Evolutionary conservation across 1,140 invertebrate species (phyloP), one percentile per base, ranked within the genome.

Genomic region (Acromyrmex charruanus): DNA sequence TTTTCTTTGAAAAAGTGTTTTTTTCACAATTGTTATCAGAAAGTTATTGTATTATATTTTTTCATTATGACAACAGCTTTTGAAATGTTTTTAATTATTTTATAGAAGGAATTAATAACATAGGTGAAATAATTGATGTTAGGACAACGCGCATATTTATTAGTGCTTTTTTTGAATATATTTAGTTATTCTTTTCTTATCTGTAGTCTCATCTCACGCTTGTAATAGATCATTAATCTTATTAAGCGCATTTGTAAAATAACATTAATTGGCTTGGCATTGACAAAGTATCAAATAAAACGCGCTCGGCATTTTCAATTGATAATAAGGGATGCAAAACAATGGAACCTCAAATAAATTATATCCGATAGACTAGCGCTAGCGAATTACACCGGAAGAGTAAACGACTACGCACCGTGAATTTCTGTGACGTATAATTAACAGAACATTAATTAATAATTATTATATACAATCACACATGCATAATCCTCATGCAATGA

Each of bases 381-480:
- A 55, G 61, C 77, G 72, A 88, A 84, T 87, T 84, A 82, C 61
- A 68, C 74, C 86, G 86, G 84, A 88, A 81, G 82, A 74, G 55
- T 44, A 77, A 85, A 87, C 75, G 77, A 91, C 66, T 58, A 90
- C 65, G 68, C 77, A 79, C 63, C 86, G 72, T 80, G 82, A 88
- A 86, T 88, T 90, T 88, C 87, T 88, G 66, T 89, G 86, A 87
- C 86, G 88, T 81, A 88, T 91, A 92, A 94, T 94, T 93, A 92
- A 94, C 92, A 90, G 92, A 94, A 92, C 89, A 91, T 93, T 92
- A 93, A 93, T 94, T 94, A 93, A 93, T 93, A 93, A 90, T 91
- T 88, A 72, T 68, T 77, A 74, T 63, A 75, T 88, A 88, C 63
- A 74, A 72, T 51, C 12, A 39, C 35, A 39, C 7, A 53, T 75